Base-by-base conservation (phyloP, 2,888 invertebrate genomes). In the Coenonympha glycerion region DNA sequence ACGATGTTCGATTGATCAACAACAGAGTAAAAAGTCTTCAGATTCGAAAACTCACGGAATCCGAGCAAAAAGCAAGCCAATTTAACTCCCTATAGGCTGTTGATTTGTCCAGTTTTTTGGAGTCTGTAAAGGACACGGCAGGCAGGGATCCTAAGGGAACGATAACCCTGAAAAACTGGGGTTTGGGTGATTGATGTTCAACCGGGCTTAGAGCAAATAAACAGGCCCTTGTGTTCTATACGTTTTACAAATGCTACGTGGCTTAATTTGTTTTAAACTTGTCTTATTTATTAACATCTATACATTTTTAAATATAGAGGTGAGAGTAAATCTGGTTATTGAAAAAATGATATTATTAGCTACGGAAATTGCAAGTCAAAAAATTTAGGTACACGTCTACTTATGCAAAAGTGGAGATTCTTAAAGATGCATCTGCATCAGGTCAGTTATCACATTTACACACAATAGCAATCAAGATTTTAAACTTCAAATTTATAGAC, bases 101-200 rank as follows among this genome's bases (percentile, higher is more conserved):
- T 62, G 62, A 65, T 64, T 61, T 67, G 60, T 63, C 28, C 49
- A 67, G 63, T 73, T 78, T 79, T 75, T 69, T 57, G 56, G 49
- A 26, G 13, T 45, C 52, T 31, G 53, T 48, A 49, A 56, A 54
- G 54, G 55, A 55, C 56, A 47, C 52, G 37, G 49, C 48, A 40
- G 52, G 55, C 53, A 52, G 49, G 53, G 30, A 55, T 56, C 55
- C 56, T 51, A 28, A 46, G 81, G 78, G 81, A 73, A 65, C 70
- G 71, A 72, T 76, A 70, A 66, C 69, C 73, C 71, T 69, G 71
- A 80, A 83, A 84, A 84, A 79, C 73, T 65, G 71, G 71, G 66
- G 68, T 61, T 61, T 62, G 63, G 59, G 82, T 85, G 86, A 86
- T 86, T 84, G 82, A 86, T 86, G 83, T 73, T 71, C 68, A 71